phyloP scores from a whole-genome alignment of 1,140 invertebrate genomes.

The Ceratosolen fusciceps region DNA sequence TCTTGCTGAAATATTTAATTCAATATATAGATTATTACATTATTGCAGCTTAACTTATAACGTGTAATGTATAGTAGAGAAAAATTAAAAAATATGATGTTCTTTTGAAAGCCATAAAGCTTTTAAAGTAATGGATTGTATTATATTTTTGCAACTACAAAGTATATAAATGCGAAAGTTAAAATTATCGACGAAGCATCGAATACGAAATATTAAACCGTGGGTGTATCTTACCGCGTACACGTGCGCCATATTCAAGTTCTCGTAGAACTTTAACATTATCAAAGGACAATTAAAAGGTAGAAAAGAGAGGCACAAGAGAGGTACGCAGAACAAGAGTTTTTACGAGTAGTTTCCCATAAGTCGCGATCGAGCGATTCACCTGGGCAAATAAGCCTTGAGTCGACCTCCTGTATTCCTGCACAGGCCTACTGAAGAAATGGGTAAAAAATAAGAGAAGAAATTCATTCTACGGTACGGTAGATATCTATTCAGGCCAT shows the following conservation, averaged over 20 bases:
- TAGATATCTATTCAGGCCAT: slow-evolving; percentile 66
- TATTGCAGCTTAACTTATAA: too few relatives aligned
- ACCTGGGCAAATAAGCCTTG: neutral
- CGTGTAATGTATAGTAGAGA: too few relatives aligned
- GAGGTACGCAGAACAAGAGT: slow-evolving; percentile 9
- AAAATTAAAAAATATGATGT: too few relatives aligned
- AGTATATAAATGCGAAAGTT: neutral
- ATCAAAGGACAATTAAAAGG: slow-evolving; percentile 13
- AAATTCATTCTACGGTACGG: slow-evolving; percentile 53
- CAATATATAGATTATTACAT: too few relatives aligned
- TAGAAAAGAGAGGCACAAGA: too few relatives aligned
- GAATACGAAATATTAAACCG: neutral
- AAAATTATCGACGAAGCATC: neutral
- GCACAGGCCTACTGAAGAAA: neutral
- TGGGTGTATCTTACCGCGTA: neutral
- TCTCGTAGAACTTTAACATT: too few relatives aligned
- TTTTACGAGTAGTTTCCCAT: slow-evolving; percentile 34
- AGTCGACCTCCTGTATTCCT: slow-evolving; percentile 31
- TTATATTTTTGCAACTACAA: too few relatives aligned
- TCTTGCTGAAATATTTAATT: too few relatives aligned
- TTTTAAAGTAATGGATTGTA: too few relatives aligned
- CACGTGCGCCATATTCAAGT: neutral
- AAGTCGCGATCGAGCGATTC: neutral
- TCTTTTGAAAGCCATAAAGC: too few relatives aligned
- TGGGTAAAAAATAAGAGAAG: slow-evolving; percentile 39